Evolutionary conservation across 2,888 invertebrate genomes (phyloP), one percentile per base, ranked within the genome.

Genomic region (Cephus pygmeus): DNA sequence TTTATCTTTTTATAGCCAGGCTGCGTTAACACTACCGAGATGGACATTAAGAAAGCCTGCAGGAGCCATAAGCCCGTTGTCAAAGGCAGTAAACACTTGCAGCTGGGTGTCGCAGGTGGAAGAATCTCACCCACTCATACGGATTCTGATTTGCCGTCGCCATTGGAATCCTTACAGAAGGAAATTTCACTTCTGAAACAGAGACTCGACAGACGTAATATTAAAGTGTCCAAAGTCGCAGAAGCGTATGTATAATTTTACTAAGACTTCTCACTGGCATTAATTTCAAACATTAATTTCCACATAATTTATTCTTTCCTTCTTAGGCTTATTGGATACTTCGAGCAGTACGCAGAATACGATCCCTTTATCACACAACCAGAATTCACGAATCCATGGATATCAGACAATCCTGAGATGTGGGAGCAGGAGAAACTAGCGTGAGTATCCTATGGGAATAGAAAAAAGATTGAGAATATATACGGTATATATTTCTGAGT

Each of bases 11-110:
- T 92, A 0, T 91, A 98, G 97, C 99, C 99, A 12, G 99, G 99
- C 77, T 99, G 98, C 92, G 98, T 99, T 68, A 99, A 99, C 92
- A 99, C 99, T 0, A 99, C 99, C 0, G 99, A 99, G 92, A 95
- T 99, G 90, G 99, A 99, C 91, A 98, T 99, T 73, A 98, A 98
- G 92, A 99, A 99, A 92, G 95, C 98, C 74, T 98, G 96, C 81
- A 94, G 96, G 35, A 86, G 92, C 90, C 92, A 93, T 83, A 93
- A 93, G 86, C 92, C 93, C 36, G 85, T 86, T 35, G 82, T 91
- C 34, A 92, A 92, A 88, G 90, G 90, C 76, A 92, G 88, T 80
- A 89, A 88, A 80, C 89, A 89, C 82, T 85, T 92, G 81, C 92
- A 92, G 83, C 87, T 92, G 79, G 91, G 91, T 34, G 89, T 92